phyloP scores from a whole-genome alignment of 2,113 vertebrate species.

The Sorex fumeus region DNA sequence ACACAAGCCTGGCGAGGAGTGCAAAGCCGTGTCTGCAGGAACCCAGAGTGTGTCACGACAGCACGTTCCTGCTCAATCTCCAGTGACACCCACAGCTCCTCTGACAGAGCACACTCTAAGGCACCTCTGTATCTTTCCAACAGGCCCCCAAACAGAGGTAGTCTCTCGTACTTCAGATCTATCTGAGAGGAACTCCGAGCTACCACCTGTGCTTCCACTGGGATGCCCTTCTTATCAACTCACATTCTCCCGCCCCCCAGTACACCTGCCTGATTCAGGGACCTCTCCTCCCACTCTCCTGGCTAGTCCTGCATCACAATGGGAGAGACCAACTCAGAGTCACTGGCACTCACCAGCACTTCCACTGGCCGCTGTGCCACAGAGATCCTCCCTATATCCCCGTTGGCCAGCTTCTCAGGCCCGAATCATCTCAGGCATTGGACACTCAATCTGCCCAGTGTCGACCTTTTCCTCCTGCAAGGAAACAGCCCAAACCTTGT shows the following conservation, averaged over 20 bases:
- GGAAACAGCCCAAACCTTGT: not conserved
- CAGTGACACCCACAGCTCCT: too few relatives aligned
- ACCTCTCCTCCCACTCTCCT: not conserved
- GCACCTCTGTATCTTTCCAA: not conserved
- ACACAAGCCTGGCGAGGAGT: not conserved
- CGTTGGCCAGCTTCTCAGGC: not conserved
- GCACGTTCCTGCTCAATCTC: not conserved
- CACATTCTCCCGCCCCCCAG: too few relatives aligned
- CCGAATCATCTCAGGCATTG: not conserved
- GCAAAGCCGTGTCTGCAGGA: not conserved
- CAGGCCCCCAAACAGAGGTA: not conserved
- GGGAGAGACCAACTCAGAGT: not conserved
- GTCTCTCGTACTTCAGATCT: not conserved
- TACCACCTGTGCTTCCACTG: not conserved
- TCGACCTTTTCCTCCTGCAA: not conserved
- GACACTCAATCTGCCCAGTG: too few relatives aligned
- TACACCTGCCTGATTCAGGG: not conserved
- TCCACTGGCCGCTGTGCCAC: not conserved
- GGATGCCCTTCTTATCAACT: not conserved
- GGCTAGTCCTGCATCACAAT: not conserved
- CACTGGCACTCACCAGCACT: not conserved
- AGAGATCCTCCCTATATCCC: too few relatives aligned
- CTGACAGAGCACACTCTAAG: fast-evolving
- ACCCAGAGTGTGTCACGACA: not conserved
- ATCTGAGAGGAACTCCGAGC: too few relatives aligned